phyloP scores from a whole-genome alignment of 1,140 invertebrate species.

The Pseudomyrmex dendroicus region DNA sequence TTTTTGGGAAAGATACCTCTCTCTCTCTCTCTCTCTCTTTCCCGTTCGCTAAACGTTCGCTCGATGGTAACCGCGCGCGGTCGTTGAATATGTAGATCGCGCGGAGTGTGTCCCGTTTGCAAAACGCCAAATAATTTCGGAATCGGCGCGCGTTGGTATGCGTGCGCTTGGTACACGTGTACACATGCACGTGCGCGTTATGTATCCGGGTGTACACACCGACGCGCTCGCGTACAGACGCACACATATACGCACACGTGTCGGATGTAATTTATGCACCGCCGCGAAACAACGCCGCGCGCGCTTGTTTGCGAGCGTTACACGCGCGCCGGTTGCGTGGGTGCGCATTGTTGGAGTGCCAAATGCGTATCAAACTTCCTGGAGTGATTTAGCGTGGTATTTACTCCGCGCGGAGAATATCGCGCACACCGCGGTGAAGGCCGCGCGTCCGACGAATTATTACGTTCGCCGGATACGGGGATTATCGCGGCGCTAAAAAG shows the following conservation, averaged over 20 bases:
- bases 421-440: not conserved
- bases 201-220: slow-evolving; percentile 27
- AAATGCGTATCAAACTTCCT: slow-evolving; percentile 52
- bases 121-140: slow-evolving; percentile 52
- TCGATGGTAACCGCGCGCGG: slow-evolving; percentile 33
- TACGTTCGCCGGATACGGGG: slow-evolving; percentile 11
- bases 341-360: slow-evolving; percentile 56
- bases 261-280: slow-evolving; percentile 52
- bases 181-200: not conserved
- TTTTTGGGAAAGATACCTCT: not conserved
- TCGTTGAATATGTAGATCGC: slow-evolving; percentile 74
- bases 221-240: not conserved
- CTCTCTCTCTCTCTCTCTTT: slow-evolving; percentile 4
- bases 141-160: not conserved
- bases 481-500: slow-evolving; percentile 13
- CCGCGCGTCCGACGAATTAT: slow-evolving; percentile 19
- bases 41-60: slow-evolving; percentile 50
- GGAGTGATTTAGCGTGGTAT: slow-evolving; percentile 49
- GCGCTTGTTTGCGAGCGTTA: slow-evolving; percentile 22
- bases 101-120: not conserved
- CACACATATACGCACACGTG: too few relatives aligned
- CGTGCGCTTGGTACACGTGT: not conserved
- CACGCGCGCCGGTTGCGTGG: slow-evolving; percentile 31
- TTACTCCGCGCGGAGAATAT: slow-evolving; percentile 18
- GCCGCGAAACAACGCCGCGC: slow-evolving; percentile 28